These are phyloP conservation scores for Germaria angustata DNA, from an alignment of 2,888 invertebrate genomes.

Conservation along the genomic window DNA sequence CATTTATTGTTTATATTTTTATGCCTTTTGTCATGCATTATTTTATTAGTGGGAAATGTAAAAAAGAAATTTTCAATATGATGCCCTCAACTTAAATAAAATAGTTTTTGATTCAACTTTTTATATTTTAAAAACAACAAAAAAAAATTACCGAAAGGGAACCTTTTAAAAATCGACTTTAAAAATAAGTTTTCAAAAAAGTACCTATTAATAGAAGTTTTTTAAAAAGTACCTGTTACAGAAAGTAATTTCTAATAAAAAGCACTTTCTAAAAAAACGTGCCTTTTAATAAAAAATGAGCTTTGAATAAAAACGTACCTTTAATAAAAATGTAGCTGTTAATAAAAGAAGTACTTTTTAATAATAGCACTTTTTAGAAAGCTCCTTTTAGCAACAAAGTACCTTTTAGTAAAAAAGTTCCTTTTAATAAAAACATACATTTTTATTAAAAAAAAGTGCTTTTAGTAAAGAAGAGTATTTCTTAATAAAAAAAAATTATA, in stretches of 20 bases:
- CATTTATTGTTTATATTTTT: conserved; percentile 22
- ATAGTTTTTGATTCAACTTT: too few relatives aligned
- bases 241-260: background rate
- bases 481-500: background rate
- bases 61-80: background rate
- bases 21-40: conserved; percentile 44
- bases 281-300: background rate
- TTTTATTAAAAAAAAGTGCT: background rate
- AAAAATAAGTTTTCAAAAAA: too few relatives aligned
- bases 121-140: too few relatives aligned
- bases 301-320: background rate
- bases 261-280: background rate
- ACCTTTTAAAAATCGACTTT: too few relatives aligned
- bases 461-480: background rate
- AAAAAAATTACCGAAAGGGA: too few relatives aligned
- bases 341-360: background rate
- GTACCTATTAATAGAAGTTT: too few relatives aligned
- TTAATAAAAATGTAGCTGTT: background rate
- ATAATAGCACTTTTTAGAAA: background rate
- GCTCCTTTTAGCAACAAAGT: background rate
- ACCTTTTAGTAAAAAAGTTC: background rate
- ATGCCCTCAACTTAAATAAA: background rate
- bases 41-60: conserved; percentile 10
- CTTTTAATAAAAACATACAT: background rate
- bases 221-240: background rate